A percentile compares a stretch with the other conserved stretches of the same genome.
These are phyloP conservation scores for Boloria euphrosyne DNA, from an alignment of 2,888 invertebrate species.

Conservation along the genomic window DNA sequence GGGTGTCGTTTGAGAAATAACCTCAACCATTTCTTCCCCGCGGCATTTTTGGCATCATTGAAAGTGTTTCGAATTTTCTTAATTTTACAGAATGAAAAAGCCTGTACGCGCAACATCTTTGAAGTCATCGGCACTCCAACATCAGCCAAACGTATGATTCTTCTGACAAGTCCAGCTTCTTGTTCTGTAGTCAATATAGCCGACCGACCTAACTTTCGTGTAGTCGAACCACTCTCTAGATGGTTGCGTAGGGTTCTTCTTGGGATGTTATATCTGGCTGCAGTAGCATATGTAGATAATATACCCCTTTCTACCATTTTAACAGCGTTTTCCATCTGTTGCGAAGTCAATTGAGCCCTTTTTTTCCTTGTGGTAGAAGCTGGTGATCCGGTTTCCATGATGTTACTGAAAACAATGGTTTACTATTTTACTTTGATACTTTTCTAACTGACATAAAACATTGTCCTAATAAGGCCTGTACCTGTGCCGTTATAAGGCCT, in stretches of 20 bases:
- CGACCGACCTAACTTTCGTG: slow-evolving; percentile 34
- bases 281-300: slow-evolving; percentile 34
- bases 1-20: no score
- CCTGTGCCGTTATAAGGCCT: slow-evolving; percentile 2
- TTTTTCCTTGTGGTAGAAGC: slow-evolving; percentile 34
- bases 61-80: no score
- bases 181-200: slow-evolving; percentile 38
- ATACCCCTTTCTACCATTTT: slow-evolving; percentile 27
- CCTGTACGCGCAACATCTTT: no score
- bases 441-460: slow-evolving; percentile 30
- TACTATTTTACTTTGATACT: slow-evolving; percentile 35
- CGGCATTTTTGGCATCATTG: no score
- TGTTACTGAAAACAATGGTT: slow-evolving; percentile 39
- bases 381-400: slow-evolving; percentile 38
- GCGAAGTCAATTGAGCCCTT: slow-evolving; percentile 18
- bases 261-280: slow-evolving; percentile 38
- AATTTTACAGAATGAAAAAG: no score
- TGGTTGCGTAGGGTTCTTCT: slow-evolving; percentile 38
- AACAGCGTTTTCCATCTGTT: slow-evolving; percentile 14
- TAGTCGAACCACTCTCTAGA: slow-evolving; percentile 31
- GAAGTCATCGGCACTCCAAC: no score
- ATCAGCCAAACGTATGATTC: no score
- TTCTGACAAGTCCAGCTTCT: slow-evolving; percentile 39
- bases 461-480: slow-evolving; percentile 31
- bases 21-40: no score